phyloP scores from a whole-genome alignment of 2,113 vertebrate genomes.

The Campylomormyrus tamandua region DNA sequence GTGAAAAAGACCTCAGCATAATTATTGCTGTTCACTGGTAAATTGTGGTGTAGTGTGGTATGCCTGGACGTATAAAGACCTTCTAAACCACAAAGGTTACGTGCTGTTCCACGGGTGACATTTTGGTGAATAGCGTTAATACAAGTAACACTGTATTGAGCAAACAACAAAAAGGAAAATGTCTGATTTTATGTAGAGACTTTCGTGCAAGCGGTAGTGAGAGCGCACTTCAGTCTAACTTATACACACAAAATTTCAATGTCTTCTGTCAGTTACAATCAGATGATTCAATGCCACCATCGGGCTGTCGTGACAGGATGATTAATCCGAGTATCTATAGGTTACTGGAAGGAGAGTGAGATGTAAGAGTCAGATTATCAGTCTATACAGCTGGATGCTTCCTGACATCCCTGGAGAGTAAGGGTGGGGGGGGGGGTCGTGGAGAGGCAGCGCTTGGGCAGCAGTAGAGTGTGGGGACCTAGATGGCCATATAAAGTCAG shows the following conservation, averaged over 20 bases:
- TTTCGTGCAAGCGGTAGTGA: background rate
- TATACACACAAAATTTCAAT: background rate
- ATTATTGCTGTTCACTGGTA: background rate
- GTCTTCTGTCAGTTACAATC: background rate
- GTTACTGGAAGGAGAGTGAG: background rate
- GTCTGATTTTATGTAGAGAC: background rate
- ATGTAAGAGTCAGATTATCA: conserved; percentile 30
- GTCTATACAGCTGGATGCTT: background rate
- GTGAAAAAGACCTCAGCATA: background rate
- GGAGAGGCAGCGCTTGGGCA: background rate
- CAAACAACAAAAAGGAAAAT: background rate
- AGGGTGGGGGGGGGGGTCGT: background rate
- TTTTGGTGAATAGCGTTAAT: background rate
- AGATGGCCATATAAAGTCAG: background rate
- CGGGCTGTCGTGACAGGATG: background rate
- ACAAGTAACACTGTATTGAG: background rate
- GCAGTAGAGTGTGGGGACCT: background rate
- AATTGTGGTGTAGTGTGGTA: background rate
- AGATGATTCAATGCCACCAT: background rate
- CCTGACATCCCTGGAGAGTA: background rate
- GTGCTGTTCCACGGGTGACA: background rate
- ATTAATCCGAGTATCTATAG: background rate
- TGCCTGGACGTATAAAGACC: background rate
- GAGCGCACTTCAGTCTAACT: background rate
- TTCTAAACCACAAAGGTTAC: background rate